Conservation (phyloP, 2,888 invertebrate genomes). For the Pristionchus arcanus region DNA sequence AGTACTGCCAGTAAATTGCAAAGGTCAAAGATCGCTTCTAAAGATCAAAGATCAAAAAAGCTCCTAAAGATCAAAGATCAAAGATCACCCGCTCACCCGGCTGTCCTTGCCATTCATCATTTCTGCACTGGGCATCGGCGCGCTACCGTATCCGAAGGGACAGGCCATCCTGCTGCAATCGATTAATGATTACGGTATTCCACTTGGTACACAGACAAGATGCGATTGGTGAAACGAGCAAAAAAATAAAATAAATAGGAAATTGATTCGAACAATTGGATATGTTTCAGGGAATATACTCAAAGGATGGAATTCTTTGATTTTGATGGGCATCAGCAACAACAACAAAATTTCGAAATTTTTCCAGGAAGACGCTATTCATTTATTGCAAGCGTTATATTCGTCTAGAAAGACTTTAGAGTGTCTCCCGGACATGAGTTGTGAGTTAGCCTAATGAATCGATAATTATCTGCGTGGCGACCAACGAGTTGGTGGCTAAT, state of each 20-base stretch:
- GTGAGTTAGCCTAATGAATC: too few species aligned
- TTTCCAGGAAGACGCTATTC: too few species aligned
- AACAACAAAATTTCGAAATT: neutral
- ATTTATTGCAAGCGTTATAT: too few species aligned
- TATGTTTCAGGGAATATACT: too few species aligned
- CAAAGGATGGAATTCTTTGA: too few species aligned
- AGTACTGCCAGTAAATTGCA: too few species aligned
- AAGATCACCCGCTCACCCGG: neutral
- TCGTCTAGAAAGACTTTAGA: too few species aligned
- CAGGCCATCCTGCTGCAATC: conserved; percentile 50
- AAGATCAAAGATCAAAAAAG: too few species aligned
- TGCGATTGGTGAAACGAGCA: neutral
- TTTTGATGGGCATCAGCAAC: neutral
- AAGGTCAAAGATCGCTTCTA: neutral
- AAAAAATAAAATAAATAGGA: neutral
- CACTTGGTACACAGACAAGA: neutral
- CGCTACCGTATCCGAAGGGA: conserved; percentile 54
- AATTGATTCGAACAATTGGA: neutral
- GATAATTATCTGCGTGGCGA: too few species aligned
- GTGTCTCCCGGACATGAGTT: too few species aligned
- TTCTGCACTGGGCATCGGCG: neutral
- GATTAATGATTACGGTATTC: neutral
- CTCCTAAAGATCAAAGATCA: neutral
- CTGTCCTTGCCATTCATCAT: neutral
- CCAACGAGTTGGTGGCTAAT: too few species aligned